Conservation (phyloP, 2,888 invertebrate genomes). For the Drosophila seclusa region DNA sequence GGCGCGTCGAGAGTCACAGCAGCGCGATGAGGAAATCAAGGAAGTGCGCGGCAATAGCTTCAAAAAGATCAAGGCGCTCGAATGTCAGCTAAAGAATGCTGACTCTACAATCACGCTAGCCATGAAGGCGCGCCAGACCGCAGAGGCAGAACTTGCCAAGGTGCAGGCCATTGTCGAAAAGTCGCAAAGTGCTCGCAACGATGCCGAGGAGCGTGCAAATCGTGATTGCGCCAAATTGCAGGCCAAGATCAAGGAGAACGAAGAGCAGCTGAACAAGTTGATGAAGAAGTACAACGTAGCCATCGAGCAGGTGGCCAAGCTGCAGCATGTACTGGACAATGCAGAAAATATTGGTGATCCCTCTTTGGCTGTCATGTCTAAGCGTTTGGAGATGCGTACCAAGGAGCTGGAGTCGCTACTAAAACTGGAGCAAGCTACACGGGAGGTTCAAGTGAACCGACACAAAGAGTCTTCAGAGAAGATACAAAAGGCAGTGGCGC, state of each 20-base stretch:
- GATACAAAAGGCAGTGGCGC: constrained; percentile 86
- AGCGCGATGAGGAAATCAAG: constrained; percentile 91
- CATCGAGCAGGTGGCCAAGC: no score
- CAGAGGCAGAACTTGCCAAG: constrained; percentile 95
- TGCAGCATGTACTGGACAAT: constrained; percentile 87
- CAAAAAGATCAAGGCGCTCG: constrained; percentile 96
- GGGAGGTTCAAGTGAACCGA: constrained; percentile 90
- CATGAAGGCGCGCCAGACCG: constrained; percentile 92
- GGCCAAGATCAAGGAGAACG: no score
- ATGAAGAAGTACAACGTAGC: no score
- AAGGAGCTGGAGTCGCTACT: constrained; percentile 87
- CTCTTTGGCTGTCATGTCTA: constrained; percentile 86
- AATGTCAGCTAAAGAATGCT: constrained; percentile 89
- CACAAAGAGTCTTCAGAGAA: constrained; percentile 87
- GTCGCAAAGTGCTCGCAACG: constrained; percentile 89
- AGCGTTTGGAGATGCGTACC: constrained; percentile 91
- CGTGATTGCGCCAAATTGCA: no score
- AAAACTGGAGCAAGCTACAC: constrained; percentile 87
- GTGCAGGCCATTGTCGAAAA: constrained; percentile 93
- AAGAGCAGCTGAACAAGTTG: no score
- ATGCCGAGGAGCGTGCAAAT: constrained; percentile 89
- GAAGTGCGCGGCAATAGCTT: constrained; percentile 95
- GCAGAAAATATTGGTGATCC: constrained; percentile 92
- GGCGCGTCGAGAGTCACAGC: no score
- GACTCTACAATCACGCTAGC: constrained; percentile 94